Evolutionary conservation across 2,113 vertebrate genomes (phyloP), one percentile per base, ranked within the genome.

Genomic region (Upupa epops): DNA sequence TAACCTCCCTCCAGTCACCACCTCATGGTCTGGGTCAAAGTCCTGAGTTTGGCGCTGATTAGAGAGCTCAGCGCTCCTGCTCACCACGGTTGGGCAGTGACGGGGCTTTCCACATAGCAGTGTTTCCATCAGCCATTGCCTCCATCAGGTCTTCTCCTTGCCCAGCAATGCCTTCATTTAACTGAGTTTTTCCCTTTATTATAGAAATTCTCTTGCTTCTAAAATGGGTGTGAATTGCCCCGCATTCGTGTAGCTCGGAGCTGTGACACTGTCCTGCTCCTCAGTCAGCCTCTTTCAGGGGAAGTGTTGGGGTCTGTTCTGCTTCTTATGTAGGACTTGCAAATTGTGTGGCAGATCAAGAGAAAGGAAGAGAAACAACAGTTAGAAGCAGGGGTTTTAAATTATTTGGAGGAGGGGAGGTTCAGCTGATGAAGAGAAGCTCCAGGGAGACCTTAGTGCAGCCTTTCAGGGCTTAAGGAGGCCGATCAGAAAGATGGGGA

Each of bases 51-150:
- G 24, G 51, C 10, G 21, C 19, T 51, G 49, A 12, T 8, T 22
- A 10, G 49, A 11, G 21, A 48, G 46, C 46, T 49, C 45, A 84
- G 52, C 65, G 40, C 40, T 28, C 55, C 60, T 42, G 36, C 18
- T 19, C 0, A 0, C 4, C 56, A 7, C 7, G 12, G 31, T 3
- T 22, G 31, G 10, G 26, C 6, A 45, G 1, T 17, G 84, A 17
- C 42, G 11, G 42, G 37, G 31, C 26, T 31, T 46, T 32, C 26
- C 21, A 4, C 51, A 22, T 78, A 21, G 69, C 49, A 5, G 37
- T 28, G 2, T 60, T 83, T 20, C n/a, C 52, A 29, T 11, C 21
- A 18, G 32, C n/a, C 16, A 2, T 52, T 11, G 11, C 11, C 9
- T 54, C 21, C 2, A 2, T 1, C 24, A 37, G 5, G 5, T 56